A percentile compares a stretch with the other conserved stretches of the same genome.
phyloP scores from a whole-genome alignment of 2,797 vertebrate species.

The Gymnocypris eckloni region DNA sequence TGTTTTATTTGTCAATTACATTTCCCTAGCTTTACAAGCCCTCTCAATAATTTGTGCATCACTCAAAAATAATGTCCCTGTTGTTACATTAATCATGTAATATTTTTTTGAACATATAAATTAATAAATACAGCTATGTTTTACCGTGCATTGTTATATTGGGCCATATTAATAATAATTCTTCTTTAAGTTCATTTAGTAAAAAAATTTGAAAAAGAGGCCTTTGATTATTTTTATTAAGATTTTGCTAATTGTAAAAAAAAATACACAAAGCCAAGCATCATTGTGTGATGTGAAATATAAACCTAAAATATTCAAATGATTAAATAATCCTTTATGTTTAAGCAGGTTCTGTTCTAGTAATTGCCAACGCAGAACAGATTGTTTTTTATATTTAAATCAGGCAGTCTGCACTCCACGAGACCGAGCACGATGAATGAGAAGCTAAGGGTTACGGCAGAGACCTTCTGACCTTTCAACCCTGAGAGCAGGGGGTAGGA shows the following conservation, averaged over 20 bases:
- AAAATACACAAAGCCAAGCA: conserved; percentile 1
- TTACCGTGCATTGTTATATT: neutral
- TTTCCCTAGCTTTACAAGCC: neutral
- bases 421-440: conserved; percentile 11
- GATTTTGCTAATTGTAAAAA: neutral
- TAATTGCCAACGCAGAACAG: conserved; percentile 12
- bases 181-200: neutral
- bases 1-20: neutral
- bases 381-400: conserved; percentile 42
- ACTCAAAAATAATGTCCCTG: neutral
- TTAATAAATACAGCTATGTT: neutral
- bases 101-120: neutral
- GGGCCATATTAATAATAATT: neutral
- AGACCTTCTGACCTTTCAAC: conserved; percentile 53
- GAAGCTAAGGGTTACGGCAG: conserved; percentile 40
- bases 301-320: neutral
- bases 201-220: neutral
- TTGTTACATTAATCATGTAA: neutral
- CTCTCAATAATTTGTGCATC: neutral
- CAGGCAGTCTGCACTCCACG: conserved; percentile 19
- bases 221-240: neutral
- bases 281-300: neutral
- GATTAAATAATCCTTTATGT: conserved; percentile 1
- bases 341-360: neutral
- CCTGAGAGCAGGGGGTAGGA: conserved; percentile 38